Evolutionary conservation across 2,888 invertebrate genomes (phyloP).

Genomic region (Perizoma affinitatum): DNA sequence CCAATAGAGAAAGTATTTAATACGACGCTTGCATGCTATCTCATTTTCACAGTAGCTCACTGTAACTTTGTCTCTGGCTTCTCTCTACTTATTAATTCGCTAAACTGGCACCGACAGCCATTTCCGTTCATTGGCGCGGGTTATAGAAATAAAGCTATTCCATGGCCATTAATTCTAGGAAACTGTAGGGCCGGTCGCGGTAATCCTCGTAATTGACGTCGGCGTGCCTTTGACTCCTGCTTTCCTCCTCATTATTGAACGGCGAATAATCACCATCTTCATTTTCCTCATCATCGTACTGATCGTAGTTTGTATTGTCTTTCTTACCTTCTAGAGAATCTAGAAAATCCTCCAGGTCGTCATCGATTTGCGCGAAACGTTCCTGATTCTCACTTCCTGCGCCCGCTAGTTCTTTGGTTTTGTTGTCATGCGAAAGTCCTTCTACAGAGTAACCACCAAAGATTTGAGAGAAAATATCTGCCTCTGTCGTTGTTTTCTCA

Average conservation of each 20-base stretch:
- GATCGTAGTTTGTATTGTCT: constrained; percentile 44
- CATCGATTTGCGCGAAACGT: constrained; percentile 57
- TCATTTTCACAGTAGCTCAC: neutral
- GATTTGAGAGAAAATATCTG: constrained; percentile 64
- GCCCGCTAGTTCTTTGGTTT: constrained; percentile 44
- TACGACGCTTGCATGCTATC: neutral
- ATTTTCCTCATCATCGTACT: constrained; percentile 51
- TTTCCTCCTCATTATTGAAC: constrained; percentile 41
- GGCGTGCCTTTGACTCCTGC: constrained; percentile 29
- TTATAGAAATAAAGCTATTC: constrained; percentile 64
- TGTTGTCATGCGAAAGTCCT: constrained; percentile 16
- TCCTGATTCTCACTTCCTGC: constrained; percentile 57
- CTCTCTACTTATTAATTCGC: neutral
- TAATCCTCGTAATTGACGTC: constrained; percentile 45
- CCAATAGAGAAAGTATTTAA: constrained; percentile 7
- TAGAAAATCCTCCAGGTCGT: constrained; percentile 68
- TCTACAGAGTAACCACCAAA: constrained; percentile 42
- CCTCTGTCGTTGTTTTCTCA: constrained; percentile 44
- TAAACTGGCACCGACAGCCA: neutral
- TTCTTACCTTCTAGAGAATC: constrained; percentile 56
- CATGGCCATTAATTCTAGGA: constrained; percentile 77
- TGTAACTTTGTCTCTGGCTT: neutral
- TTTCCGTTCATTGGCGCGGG: constrained; percentile 18
- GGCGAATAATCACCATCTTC: constrained; percentile 47
- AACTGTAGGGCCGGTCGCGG: constrained; percentile 59